phyloP scores from a whole-genome alignment of 2,797 vertebrate genomes.

The Decapterus maruadsi region DNA sequence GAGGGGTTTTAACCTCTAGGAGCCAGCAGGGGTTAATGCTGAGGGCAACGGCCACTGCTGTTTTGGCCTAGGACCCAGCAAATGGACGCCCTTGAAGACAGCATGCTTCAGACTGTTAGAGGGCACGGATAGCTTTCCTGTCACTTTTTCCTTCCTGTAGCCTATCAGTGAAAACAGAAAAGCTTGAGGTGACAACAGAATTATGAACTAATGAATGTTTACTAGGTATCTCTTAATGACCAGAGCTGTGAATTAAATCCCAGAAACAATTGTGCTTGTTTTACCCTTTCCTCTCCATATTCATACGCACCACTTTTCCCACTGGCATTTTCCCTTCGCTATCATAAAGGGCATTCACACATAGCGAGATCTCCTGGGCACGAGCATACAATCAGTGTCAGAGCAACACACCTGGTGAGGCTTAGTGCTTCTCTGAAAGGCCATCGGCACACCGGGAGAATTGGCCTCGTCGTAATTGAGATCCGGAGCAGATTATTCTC shows the following conservation, averaged over 20 bases:
- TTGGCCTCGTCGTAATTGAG: constrained; percentile 78
- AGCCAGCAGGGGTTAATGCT: constrained; percentile 70
- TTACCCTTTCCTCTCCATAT: constrained; percentile 48
- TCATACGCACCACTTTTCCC: constrained; percentile 47
- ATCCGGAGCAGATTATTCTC: constrained; percentile 80
- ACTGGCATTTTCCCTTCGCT: constrained; percentile 50
- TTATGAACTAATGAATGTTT: constrained; percentile 17
- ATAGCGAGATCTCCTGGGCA: constrained; percentile 53
- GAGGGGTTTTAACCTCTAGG: constrained; percentile 72
- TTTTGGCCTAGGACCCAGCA: constrained; percentile 56
- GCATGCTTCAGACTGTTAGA: constrained; percentile 36
- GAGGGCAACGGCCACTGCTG: constrained; percentile 63
- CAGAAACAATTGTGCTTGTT: constrained; percentile 34
- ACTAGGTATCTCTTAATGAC: not conserved
- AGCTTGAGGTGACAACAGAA: constrained; percentile 6
- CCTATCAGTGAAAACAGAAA: not conserved
- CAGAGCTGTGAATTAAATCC: constrained; percentile 40
- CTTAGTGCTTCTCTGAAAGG: constrained; percentile 66
- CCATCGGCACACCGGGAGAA: constrained; percentile 74
- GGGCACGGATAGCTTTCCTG: constrained; percentile 22
- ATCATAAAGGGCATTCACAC: constrained; percentile 70
- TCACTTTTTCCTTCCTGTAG: constrained; percentile 29
- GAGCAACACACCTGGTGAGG: constrained; percentile 67
- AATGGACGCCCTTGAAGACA: constrained; percentile 68
- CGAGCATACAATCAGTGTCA: constrained; percentile 67